A percentile compares a stretch with the other conserved stretches of the same genome.
Conservation (phyloP, 2,888 invertebrate species). For the Patella pellucida region DNA sequence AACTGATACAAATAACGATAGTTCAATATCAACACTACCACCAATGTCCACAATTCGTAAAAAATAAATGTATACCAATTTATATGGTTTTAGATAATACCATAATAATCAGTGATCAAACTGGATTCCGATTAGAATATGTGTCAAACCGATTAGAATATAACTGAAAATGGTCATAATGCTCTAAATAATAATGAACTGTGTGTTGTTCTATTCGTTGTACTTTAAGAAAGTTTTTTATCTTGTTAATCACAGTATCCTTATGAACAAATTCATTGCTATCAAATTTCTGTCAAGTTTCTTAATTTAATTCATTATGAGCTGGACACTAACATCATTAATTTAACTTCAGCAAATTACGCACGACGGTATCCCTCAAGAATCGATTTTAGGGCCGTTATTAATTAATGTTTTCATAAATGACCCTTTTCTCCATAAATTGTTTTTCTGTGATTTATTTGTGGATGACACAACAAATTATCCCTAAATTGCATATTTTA, state of each 20-base stretch:
- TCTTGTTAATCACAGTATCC: background rate
- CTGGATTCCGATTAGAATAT: background rate
- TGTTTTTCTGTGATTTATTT: background rate
- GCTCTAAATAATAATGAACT: background rate
- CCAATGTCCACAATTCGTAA: background rate
- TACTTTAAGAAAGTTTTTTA: background rate
- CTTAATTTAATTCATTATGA: background rate
- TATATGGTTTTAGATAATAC: background rate
- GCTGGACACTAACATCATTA: background rate
- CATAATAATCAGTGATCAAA: background rate
- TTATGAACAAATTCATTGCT: background rate
- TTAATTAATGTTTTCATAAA: background rate
- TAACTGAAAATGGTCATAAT: background rate
- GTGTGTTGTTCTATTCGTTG: background rate
- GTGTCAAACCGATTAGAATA: background rate
- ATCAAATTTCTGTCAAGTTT: background rate
- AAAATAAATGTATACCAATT: background rate
- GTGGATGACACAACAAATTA: background rate
- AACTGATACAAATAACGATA: background rate
- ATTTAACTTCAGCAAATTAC: background rate
- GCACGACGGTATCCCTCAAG: background rate
- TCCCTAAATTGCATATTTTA: background rate
- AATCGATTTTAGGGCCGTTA: background rate
- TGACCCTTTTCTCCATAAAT: background rate
- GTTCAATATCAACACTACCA: background rate